A percentile compares a stretch with the other conserved stretches of the same genome.
phyloP scores from a whole-genome alignment of 2,888 invertebrate species.

The Phortica magna region DNA sequence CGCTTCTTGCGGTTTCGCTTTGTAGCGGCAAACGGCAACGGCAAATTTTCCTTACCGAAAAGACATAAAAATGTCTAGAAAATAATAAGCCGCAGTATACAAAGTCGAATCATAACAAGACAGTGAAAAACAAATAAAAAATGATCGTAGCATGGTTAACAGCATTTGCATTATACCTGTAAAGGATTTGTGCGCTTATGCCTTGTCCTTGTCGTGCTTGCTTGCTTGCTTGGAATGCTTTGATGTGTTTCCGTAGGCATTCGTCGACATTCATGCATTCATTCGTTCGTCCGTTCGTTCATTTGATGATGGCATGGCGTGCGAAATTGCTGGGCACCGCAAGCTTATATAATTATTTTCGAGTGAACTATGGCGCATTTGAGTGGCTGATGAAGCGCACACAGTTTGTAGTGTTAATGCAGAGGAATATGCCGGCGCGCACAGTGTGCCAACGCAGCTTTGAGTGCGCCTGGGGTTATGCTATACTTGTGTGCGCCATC shows the following conservation, averaged over 20 bases:
- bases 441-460: not conserved
- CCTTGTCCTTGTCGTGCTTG: not conserved
- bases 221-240: not conserved
- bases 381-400: constrained; percentile 11
- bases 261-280: not conserved
- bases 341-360: constrained; percentile 16
- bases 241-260: not conserved
- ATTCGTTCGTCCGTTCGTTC: not conserved
- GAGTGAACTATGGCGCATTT: constrained; percentile 8
- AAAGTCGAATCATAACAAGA: constrained; percentile 57
- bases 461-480: constrained; percentile 19
- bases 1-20: constrained; percentile 66
- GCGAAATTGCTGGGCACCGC: not conserved
- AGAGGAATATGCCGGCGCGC: not conserved
- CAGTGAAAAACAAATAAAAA: constrained; percentile 36
- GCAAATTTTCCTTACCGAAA: constrained; percentile 8
- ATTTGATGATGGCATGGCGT: not conserved
- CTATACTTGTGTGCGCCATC: not conserved
- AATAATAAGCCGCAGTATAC: constrained; percentile 59
- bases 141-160: constrained; percentile 36
- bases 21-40: not conserved
- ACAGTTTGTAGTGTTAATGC: not conserved
- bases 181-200: constrained; percentile 24
- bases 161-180: constrained; percentile 69
- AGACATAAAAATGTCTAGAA: constrained; percentile 35